Evolutionary conservation across 53 echinoderm and acorn worm genomes (phyloP).

Genomic region (Mesocentrotus franciscanus): DNA sequence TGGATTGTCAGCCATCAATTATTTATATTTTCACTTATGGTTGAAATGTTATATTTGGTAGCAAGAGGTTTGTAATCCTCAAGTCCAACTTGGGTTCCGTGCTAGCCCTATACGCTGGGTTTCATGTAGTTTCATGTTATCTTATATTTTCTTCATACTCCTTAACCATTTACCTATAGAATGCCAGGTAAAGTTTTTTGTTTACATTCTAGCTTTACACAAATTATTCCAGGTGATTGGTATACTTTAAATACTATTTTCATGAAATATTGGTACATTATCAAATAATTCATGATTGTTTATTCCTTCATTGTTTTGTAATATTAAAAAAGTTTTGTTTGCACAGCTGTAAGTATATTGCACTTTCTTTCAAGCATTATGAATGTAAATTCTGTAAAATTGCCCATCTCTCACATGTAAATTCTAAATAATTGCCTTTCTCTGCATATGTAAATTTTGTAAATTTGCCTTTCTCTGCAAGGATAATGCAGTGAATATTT

Average conservation of each 20-base stretch:
- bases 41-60: too few relatives aligned
- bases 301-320: neutral
- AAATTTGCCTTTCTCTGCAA: neutral
- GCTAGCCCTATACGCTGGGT: too few relatives aligned
- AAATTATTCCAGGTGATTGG: too few relatives aligned
- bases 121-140: too few relatives aligned
- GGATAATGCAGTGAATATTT: neutral
- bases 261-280: neutral
- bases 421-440: neutral
- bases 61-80: too few relatives aligned
- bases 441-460: neutral
- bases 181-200: too few relatives aligned
- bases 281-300: too few relatives aligned
- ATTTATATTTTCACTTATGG: neutral
- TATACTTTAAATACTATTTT: neutral
- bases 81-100: too few relatives aligned
- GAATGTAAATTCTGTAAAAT: neutral
- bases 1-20: neutral
- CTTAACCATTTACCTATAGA: too few relatives aligned
- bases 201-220: too few relatives aligned
- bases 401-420: neutral
- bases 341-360: neutral
- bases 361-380: neutral
- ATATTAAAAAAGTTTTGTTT: neutral
- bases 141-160: too few relatives aligned